A percentile compares a stretch with the other conserved stretches of the same genome.
These are phyloP conservation scores for Genyomyrus donnyi DNA, from an alignment of 2,113 vertebrate genomes.

Conservation along the genomic window DNA sequence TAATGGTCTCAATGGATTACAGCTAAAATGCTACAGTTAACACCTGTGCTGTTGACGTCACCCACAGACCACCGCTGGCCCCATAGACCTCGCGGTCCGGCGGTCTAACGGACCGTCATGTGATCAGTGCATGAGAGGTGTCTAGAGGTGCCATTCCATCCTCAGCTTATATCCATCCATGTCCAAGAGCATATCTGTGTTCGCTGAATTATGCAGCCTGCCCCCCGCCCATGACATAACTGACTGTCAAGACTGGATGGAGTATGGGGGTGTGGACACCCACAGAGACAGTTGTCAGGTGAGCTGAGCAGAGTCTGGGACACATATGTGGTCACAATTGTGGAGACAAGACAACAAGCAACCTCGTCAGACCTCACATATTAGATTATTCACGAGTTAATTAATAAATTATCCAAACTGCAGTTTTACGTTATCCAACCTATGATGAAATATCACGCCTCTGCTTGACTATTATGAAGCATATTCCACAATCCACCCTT, in stretches of 20 bases:
- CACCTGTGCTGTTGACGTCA: background rate
- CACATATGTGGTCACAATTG: conserved; percentile 12
- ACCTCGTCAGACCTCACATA: background rate
- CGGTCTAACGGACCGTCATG: background rate
- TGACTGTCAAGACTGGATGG: conserved; percentile 34
- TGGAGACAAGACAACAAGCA: background rate
- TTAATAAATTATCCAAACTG: background rate
- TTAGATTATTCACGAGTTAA: background rate
- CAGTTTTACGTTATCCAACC: background rate
- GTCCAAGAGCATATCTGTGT: conserved; percentile 37
- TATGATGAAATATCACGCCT: background rate
- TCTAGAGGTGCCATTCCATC: conserved; percentile 30
- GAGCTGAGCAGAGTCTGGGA: background rate
- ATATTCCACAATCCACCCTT: background rate
- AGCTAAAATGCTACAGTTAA: background rate
- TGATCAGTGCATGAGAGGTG: background rate
- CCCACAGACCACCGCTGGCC: background rate
- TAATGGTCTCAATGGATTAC: background rate
- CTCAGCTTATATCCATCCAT: conserved; percentile 32
- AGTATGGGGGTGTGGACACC: conserved; percentile 38
- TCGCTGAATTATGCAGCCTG: conserved; percentile 44
- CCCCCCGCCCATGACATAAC: conserved; percentile 44
- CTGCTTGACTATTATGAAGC: background rate
- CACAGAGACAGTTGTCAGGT: conserved; percentile 21
- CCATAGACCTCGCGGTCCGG: background rate